Conservation (phyloP, 2,113 vertebrate species). For the Helogale parvula region DNA sequence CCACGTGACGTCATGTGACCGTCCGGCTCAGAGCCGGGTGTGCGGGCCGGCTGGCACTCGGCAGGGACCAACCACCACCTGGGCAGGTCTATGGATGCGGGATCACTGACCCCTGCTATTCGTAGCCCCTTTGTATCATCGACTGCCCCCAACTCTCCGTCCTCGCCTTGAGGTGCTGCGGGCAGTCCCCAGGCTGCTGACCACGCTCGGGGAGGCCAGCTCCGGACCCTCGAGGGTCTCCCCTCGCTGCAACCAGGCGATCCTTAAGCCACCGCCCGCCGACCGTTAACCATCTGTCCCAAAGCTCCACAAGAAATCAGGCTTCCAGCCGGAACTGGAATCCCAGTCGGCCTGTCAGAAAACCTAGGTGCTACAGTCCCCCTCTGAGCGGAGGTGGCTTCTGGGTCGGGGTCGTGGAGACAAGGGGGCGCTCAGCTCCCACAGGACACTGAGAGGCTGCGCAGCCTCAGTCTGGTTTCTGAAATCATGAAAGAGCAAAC, state of each 20-base stretch:
- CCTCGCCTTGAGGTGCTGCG: background rate
- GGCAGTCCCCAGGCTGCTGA: background rate
- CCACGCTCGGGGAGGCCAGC: background rate
- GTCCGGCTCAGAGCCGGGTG: background rate
- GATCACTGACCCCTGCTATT: background rate
- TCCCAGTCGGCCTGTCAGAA: background rate
- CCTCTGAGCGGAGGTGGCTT: background rate
- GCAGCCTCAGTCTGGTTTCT: constrained; percentile 33
- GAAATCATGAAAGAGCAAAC: constrained; percentile 5
- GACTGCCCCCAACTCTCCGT: background rate
- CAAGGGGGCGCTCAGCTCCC: background rate
- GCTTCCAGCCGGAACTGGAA: background rate
- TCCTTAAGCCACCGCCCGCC: background rate
- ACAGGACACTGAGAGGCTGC: too few relatives aligned
- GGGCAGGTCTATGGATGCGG: background rate
- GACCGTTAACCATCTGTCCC: background rate
- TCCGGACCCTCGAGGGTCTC: background rate
- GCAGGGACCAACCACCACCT: background rate
- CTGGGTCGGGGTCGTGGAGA: background rate
- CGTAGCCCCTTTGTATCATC: background rate
- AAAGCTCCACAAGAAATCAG: background rate
- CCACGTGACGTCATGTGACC: constrained; percentile 30
- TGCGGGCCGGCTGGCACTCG: background rate
- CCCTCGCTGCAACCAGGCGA: background rate
- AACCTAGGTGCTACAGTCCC: background rate